Conservation (phyloP, 2,888 invertebrate genomes). For the Pyrocoelia pectoralis region DNA sequence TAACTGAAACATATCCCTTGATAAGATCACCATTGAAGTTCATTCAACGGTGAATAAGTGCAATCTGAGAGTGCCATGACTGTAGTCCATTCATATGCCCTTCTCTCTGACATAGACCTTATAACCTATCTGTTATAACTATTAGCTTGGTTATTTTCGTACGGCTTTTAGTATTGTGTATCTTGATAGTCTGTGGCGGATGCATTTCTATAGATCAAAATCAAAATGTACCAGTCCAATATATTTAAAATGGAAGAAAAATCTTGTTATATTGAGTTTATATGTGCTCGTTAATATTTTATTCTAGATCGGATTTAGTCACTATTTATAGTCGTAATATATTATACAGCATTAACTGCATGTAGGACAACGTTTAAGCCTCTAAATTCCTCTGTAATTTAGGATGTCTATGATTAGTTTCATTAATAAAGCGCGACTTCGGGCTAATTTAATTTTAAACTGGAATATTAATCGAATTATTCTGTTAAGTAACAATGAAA, state of each 20-base stretch:
- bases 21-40: constrained; percentile 46
- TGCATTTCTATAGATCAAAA: too few relatives aligned
- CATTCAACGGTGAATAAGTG: constrained; percentile 48
- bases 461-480: too few relatives aligned
- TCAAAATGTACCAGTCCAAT: too few relatives aligned
- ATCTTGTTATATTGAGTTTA: too few relatives aligned
- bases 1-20: constrained; percentile 44
- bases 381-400: constrained; percentile 20
- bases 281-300: neutral
- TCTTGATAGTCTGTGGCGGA: too few relatives aligned
- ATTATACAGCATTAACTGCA: constrained; percentile 16
- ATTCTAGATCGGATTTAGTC: neutral
- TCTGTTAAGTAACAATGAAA: too few relatives aligned
- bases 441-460: too few relatives aligned
- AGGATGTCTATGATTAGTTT: constrained; percentile 9
- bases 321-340: neutral
- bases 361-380: constrained; percentile 14
- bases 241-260: too few relatives aligned
- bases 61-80: constrained; percentile 40
- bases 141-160: neutral
- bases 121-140: constrained; percentile 31
- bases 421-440: neutral
- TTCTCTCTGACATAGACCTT: constrained; percentile 35
- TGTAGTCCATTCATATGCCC: constrained; percentile 43
- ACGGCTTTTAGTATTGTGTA: too few relatives aligned